Percentiles rank a stretch among this genome's conserved stretches.
These are phyloP conservation scores for Zaprionus lineosus DNA, from an alignment of 2,888 invertebrate genomes.

Conservation along the genomic window DNA sequence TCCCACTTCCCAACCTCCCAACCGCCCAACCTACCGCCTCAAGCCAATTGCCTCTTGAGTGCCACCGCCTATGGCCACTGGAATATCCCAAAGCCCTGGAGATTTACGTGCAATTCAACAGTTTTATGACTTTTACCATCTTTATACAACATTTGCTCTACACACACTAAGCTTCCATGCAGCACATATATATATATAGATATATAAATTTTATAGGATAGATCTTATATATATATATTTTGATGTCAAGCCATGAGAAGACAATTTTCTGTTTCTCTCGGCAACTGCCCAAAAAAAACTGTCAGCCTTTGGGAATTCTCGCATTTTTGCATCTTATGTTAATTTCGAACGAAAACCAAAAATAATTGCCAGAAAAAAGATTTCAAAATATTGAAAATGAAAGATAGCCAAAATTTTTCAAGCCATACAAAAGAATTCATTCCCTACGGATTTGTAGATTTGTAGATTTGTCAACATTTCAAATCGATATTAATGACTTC, in stretches of 20 bases:
- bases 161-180: too few relatives aligned
- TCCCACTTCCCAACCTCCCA: too few relatives aligned
- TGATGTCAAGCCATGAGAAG: conserved; percentile 12
- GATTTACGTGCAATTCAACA: conserved; percentile 79
- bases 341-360: conserved; percentile 22
- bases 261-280: conserved; percentile 37
- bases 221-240: conserved; percentile 11
- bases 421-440: not conserved
- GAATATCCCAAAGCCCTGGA: conserved; percentile 67
- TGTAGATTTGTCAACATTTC: conserved; percentile 24
- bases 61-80: conserved; percentile 47
- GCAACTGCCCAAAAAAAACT: conserved; percentile 23
- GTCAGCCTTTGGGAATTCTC: conserved; percentile 44
- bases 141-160: conserved; percentile 58
- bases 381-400: not conserved
- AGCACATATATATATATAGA: conserved; percentile 5
- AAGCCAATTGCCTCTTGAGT: conserved; percentile 39
- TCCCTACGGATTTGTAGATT: conserved; percentile 16
- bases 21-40: too few relatives aligned
- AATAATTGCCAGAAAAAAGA: conserved; percentile 36
- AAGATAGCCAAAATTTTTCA: not conserved
- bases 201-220: not conserved
- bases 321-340: conserved; percentile 43
- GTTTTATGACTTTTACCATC: conserved; percentile 78
- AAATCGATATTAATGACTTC: conserved; percentile 11